Percentiles rank a stretch among this genome's conserved stretches.
phyloP scores from a whole-genome alignment of 2,888 invertebrate genomes.

The Epirrhoe alternata region DNA sequence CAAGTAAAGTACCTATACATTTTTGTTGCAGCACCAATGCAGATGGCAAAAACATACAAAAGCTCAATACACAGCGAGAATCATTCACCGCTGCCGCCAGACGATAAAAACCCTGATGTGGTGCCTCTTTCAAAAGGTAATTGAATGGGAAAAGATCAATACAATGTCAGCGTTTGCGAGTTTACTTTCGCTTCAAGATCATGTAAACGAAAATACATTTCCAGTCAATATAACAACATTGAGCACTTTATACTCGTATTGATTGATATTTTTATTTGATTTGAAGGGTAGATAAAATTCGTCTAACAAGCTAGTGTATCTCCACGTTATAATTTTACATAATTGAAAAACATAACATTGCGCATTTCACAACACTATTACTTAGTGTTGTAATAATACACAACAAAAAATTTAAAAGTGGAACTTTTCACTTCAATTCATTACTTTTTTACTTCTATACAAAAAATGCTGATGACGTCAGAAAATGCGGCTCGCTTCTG shows the following conservation, averaged over 20 bases:
- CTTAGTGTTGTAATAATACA: too few relatives aligned
- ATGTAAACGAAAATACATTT: background rate
- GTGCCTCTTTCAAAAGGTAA: conserved; percentile 94
- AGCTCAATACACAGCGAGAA: conserved; percentile 70
- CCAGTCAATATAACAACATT: background rate
- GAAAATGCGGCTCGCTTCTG: too few relatives aligned
- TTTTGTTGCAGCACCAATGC: conserved; percentile 68
- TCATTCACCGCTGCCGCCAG: conserved; percentile 89
- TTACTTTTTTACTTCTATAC: too few relatives aligned
- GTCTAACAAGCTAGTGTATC: too few relatives aligned
- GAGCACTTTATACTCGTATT: background rate
- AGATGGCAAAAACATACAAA: conserved; percentile 83
- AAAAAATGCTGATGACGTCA: too few relatives aligned
- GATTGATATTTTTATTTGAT: too few relatives aligned
- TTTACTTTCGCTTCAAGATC: background rate
- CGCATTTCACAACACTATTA: too few relatives aligned
- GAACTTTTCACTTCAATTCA: too few relatives aligned
- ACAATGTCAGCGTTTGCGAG: background rate
- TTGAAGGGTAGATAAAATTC: too few relatives aligned
- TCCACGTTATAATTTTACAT: too few relatives aligned
- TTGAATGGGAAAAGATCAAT: conserved; percentile 2
- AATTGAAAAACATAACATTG: too few relatives aligned
- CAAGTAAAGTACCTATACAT: background rate
- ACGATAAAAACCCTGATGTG: conserved; percentile 95
- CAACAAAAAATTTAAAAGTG: too few relatives aligned